Conservation (phyloP, 2,797 vertebrate genomes). For the Hephaestus fuliginosus region DNA sequence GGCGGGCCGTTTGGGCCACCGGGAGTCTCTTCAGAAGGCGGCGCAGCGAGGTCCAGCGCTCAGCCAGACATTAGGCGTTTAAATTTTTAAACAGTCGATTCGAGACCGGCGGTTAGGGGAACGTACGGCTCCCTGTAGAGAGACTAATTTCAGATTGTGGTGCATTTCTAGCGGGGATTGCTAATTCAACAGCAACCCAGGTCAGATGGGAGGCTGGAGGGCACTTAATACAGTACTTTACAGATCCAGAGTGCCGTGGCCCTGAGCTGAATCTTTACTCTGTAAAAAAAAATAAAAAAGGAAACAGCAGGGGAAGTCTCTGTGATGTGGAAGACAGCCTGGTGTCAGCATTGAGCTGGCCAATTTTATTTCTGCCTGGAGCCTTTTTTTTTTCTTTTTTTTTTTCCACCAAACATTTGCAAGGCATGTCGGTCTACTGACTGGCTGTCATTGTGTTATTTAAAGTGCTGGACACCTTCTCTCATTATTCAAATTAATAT, state of each 20-base stretch:
- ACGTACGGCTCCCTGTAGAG: constrained; percentile 47
- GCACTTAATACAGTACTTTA: constrained; percentile 51
- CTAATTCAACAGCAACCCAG: constrained; percentile 68
- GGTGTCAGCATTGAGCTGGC: constrained; percentile 44
- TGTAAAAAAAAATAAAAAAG: not conserved
- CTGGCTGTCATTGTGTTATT: constrained; percentile 41
- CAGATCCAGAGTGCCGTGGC: constrained; percentile 20
- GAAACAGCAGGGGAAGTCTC: constrained; percentile 33
- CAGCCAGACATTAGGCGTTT: constrained; percentile 61
- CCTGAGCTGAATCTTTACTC: constrained; percentile 31
- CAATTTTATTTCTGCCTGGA: constrained; percentile 47
- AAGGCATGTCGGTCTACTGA: constrained; percentile 9
- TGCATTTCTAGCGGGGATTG: constrained; percentile 57
- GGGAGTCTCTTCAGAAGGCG: constrained; percentile 54
- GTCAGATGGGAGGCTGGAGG: constrained; percentile 67
- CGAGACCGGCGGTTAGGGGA: constrained; percentile 53
- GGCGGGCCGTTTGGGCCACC: constrained; percentile 8
- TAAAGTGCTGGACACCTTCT: constrained; percentile 26
- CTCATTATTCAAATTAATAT: constrained; percentile 31
- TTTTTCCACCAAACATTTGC: constrained; percentile 2
- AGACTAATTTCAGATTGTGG: constrained; percentile 60
- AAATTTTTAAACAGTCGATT: constrained; percentile 72
- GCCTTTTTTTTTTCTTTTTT: constrained; percentile 19
- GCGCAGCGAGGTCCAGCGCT: constrained; percentile 61
- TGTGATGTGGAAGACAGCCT: constrained; percentile 45